Evolutionary conservation across 2,888 invertebrate species (phyloP).

Genomic region (Cerceris rybyensis): DNA sequence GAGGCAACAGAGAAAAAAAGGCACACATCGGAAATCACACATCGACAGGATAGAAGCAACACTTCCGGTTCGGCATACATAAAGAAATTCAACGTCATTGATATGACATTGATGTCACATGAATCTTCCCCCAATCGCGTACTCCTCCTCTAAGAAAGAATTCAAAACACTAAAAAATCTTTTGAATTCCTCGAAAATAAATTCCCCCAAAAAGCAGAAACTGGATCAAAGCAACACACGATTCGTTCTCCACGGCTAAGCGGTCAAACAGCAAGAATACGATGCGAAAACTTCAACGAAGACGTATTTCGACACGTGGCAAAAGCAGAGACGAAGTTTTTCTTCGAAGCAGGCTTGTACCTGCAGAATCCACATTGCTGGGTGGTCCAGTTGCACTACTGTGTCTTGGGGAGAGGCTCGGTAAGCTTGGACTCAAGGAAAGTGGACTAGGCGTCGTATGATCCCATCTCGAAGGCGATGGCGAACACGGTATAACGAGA

Average conservation of each 20-base stretch:
- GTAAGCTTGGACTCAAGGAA: conserved; percentile 85
- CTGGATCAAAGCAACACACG: neutral
- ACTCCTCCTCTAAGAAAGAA: neutral
- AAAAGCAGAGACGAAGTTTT: neutral
- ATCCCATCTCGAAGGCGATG: conserved; percentile 79
- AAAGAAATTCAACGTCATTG: no score
- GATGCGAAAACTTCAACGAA: neutral
- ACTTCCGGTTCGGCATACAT: no score
- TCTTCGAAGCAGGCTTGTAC: conserved; percentile 65
- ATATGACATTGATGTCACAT: no score
- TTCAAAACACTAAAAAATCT: neutral
- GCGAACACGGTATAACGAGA: conserved; percentile 75
- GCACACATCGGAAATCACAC: no score
- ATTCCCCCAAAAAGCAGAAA: neutral
- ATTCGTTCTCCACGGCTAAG: no score
- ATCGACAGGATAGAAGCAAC: no score
- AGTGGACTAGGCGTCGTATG: conserved; percentile 83
- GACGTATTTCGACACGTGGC: neutral
- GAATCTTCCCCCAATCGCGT: no score
- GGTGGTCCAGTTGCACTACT: conserved; percentile 77
- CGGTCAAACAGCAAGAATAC: no score
- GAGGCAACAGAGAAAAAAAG: no score
- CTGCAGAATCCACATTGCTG: conserved; percentile 80
- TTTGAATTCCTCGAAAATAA: neutral
- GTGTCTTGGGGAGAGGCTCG: conserved; percentile 83